Base-by-base conservation (phyloP, 2,113 vertebrate genomes). In the Cyanoramphus novaezelandiae region DNA sequence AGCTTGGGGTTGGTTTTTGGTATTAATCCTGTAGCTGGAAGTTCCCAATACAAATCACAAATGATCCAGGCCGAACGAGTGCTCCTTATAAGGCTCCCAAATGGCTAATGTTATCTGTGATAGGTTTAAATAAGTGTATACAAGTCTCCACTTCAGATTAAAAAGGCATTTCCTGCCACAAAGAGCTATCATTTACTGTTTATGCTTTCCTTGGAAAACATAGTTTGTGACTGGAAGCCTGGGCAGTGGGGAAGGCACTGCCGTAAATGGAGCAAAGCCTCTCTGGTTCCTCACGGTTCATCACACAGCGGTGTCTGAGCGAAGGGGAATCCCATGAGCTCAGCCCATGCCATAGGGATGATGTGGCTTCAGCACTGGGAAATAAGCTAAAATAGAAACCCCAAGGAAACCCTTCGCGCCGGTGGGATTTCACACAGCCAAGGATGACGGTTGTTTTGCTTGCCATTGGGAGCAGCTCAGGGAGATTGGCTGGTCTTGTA, bases 121-220 rank as follows among this genome's bases (percentile, higher is more conserved):
- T 37, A 71, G 67, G 33, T 88, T 87, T 62, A 86, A 90, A 65
- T 57, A 79, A 88, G 59, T 35, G 53, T 88, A 75, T 86, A 50
- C 55, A 49, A 16, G 74, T 85, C 91, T 81, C 76, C 79, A 91
- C 72, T 95, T 95, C 84, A 92, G 82, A 92, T 89, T 93, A 86
- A 95, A 86, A 90, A 91, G 80, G 84, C 52, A 90, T 96, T 97
- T 95, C 95, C 91, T 94, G 92, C 84, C 76, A 35, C 68, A 55
- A 88, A 88, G 75, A 79, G 50, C 76, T 72, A 14, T 88, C 75
- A 79, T 15, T 86, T 83, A 52, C 46, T 93, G 71, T 93, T 97
- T 93, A 62, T 86, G 18, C 28, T 86, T 67, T 64, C 72, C 59
- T 43, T 95, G 77, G 82, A 90, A 94, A 88, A 44, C 60, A 10